A percentile compares a stretch with the other conserved stretches of the same genome.
Conservation (phyloP, 2,113 vertebrate species). For the rabbit (Oryctolagus cuniculus) region DNA sequence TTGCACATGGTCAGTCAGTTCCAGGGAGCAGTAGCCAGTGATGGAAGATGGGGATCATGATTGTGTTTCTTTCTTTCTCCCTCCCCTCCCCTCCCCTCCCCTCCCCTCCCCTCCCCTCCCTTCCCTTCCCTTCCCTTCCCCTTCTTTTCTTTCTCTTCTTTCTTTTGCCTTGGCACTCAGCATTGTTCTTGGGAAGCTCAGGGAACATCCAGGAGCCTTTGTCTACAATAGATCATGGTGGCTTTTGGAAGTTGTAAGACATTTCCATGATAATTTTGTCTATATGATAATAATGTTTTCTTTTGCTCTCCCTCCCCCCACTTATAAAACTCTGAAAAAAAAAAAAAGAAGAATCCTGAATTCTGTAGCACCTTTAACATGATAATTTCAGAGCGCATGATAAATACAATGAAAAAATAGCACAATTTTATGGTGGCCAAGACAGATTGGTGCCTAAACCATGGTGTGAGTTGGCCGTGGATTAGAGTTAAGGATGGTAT, state of each 20-base stretch:
- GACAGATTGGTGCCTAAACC: background rate
- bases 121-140: too few relatives aligned
- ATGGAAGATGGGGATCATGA: background rate
- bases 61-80: background rate
- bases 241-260: constrained; percentile 46
- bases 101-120: too few relatives aligned
- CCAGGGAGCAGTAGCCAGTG: background rate
- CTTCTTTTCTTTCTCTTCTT: too few relatives aligned
- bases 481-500: background rate
- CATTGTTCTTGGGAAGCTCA: background rate
- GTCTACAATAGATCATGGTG: background rate
- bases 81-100: too few relatives aligned
- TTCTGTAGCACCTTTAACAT: background rate
- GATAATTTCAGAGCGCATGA: constrained; percentile 22
- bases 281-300: background rate
- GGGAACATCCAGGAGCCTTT: background rate
- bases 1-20: background rate
- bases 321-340: background rate
- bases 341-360: background rate
- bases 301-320: background rate
- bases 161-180: background rate
- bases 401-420: background rate
- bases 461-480: background rate
- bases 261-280: constrained; percentile 20
- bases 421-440: background rate